Evolutionary conservation across 2,888 invertebrate species (phyloP).

Genomic region (Cryptosula pallasiana): DNA sequence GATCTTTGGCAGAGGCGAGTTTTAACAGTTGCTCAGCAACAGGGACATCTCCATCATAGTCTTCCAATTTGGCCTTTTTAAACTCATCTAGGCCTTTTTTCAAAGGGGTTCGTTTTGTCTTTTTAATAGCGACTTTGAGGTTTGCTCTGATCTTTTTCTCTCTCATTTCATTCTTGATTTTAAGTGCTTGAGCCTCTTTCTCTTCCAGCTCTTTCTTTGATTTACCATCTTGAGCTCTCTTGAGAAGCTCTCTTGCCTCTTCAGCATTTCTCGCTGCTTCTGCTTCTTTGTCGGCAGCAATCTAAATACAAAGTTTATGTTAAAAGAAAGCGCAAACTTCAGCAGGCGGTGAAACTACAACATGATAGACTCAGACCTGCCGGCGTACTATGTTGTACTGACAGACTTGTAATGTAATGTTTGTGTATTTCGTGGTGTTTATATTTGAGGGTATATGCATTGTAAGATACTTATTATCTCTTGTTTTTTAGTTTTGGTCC

Average conservation of each 20-base stretch:
- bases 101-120: conserved; percentile 38
- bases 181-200: conserved; percentile 28
- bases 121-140: conserved; percentile 47
- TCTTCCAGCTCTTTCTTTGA: conserved; percentile 34
- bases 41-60: conserved; percentile 46
- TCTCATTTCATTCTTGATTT: conserved; percentile 31
- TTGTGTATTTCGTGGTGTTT: too few relatives aligned
- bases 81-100: conserved; percentile 44
- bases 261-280: conserved; percentile 28
- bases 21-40: conserved; percentile 43
- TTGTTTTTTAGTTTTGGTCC: too few relatives aligned
- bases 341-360: too few relatives aligned
- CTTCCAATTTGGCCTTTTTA: conserved; percentile 43
- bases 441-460: too few relatives aligned
- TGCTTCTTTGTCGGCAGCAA: conserved; percentile 28
- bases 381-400: too few relatives aligned
- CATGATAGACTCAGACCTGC: too few relatives aligned
- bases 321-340: too few relatives aligned
- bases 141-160: conserved; percentile 39
- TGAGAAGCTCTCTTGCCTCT: conserved; percentile 28
- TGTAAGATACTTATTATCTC: too few relatives aligned
- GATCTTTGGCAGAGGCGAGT: conserved; percentile 41
- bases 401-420: too few relatives aligned
- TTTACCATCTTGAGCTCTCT: conserved; percentile 37
- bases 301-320: conserved; percentile 24